Base-by-base conservation (phyloP, 2,888 invertebrate genomes). In the Agriopis aurantiaria region DNA sequence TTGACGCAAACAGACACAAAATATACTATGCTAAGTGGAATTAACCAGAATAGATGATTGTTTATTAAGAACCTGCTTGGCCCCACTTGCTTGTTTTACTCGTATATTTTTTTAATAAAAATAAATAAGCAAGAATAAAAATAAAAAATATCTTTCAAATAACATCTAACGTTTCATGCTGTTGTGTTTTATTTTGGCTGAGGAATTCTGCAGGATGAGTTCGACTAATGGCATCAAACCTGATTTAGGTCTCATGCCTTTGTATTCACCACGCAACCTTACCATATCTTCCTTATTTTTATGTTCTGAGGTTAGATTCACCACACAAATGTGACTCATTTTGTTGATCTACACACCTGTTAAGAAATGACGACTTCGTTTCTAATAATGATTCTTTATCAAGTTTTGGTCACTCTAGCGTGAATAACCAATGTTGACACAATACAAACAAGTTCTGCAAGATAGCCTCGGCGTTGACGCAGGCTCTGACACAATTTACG, bases 1-100 rank as follows among this genome's bases (percentile, higher is more conserved):
- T 56, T 67, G 67, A 67, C 67, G 67, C 60, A 62, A 61, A 51
- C 59, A 14, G 41, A 17, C 52, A 60, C 53, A 60, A 53, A n/a
- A n/a, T n/a, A 65, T 45, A 59, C 53, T 60, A 48, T 60, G 53
- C 41, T 12, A 60, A 48, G 40, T 51, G 12, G 14, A 23, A 53
- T 12, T 8, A 62, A 62, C 51, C 40, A 14, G 52, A 52, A 52
- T 43, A 49, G 11, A 43, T 41, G 12, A 52, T 43, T 52, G 11
- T 52, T 52, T 12, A 45, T 12, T 40, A n/a, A 23, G 43, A 61
- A 45, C 11, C 7, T 5, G 17, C 23, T 33, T 33, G 2, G 23
- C 23, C 2, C 23, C 23, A 33, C 23, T n/a, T n/a, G 3, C 2
- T 3, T 33, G 23, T 33, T 3, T 33, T 3, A 33, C 23, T 33